Conservation (phyloP, 2,797 vertebrate genomes). For the Balearica regulorum region DNA sequence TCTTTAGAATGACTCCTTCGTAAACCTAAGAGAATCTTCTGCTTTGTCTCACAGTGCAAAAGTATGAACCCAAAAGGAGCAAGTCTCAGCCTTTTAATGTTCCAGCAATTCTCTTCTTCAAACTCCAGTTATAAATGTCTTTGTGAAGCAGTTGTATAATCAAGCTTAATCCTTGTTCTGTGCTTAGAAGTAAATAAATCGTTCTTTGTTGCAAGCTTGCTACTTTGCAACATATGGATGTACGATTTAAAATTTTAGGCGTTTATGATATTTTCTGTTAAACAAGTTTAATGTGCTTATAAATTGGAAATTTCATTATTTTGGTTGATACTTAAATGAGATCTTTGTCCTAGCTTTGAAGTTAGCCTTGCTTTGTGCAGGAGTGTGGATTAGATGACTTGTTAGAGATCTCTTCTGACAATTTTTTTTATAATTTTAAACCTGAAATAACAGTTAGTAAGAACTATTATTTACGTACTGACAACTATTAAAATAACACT, state of each 20-base stretch:
- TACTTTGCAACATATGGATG: fast-evolving
- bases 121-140: not conserved
- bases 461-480: not conserved
- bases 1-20: not conserved
- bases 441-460: not conserved
- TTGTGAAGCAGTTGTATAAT: not conserved
- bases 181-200: not conserved
- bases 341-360: not conserved
- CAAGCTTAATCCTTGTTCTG: not conserved
- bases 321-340: not conserved
- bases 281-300: not conserved
- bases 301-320: not conserved
- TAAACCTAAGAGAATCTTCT: not conserved
- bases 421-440: not conserved
- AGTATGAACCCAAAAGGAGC: not conserved
- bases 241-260: not conserved
- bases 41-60: not conserved
- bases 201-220: not conserved
- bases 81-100: not conserved
- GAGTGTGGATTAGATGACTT: not conserved
- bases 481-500: not conserved
- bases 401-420: not conserved
- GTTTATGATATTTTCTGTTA: not conserved
- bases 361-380: not conserved
- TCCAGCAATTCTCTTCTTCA: not conserved